Conservation (phyloP, 2,888 invertebrate genomes). For the Leptopilina myrica region DNA sequence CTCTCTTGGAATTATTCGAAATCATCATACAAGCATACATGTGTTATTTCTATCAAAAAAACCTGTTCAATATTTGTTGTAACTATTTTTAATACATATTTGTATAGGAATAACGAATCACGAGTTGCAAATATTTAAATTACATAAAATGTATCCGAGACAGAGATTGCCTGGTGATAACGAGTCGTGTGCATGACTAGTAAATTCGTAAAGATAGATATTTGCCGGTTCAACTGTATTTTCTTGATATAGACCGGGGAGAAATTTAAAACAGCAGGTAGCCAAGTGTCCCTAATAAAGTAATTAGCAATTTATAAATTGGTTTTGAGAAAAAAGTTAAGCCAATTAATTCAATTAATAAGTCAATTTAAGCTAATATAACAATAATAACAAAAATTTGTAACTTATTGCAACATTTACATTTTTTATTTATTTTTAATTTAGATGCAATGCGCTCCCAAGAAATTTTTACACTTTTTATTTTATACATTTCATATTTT, state of each 20-base stretch:
- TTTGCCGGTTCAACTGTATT: neutral
- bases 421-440: no score
- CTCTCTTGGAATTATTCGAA: neutral
- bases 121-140: conserved; percentile 12
- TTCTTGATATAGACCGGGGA: neutral
- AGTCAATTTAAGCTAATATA: no score
- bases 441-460: no score
- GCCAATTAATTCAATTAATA: no score
- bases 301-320: no score
- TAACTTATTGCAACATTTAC: no score
- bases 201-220: conserved; percentile 14
- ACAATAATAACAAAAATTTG: no score
- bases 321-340: no score
- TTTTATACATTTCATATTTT: no score
- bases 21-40: neutral
- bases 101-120: neutral
- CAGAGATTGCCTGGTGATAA: conserved; percentile 2
- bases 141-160: neutral
- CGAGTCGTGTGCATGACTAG: conserved; percentile 9
- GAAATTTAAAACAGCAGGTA: conserved; percentile 12
- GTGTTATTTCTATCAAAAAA: neutral
- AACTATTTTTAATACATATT: neutral
- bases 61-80: conserved; percentile 9
- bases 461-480: no score
- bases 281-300: neutral